phyloP scores from a whole-genome alignment of 2,797 vertebrate species.

The Threskiornis aethiopicus region DNA sequence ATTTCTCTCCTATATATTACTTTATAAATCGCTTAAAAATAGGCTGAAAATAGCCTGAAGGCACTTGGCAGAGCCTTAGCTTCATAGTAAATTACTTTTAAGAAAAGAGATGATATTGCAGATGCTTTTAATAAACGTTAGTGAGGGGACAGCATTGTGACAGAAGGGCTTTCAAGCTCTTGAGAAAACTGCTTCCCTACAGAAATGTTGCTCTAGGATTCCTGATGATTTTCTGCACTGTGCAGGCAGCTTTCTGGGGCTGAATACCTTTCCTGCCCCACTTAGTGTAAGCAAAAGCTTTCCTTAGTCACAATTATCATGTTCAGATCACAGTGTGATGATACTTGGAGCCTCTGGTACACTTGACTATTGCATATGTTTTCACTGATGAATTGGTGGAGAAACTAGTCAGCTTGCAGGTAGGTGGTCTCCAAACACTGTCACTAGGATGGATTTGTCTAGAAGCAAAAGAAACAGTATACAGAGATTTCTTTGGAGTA shows the following conservation, averaged over 20 bases:
- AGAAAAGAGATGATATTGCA: background rate
- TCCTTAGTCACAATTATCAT: background rate
- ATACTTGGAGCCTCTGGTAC: background rate
- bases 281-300: background rate
- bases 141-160: background rate
- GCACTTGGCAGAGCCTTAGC: background rate
- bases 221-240: background rate
- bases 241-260: background rate
- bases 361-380: background rate
- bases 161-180: background rate
- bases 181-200: background rate
- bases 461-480: background rate
- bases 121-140: background rate
- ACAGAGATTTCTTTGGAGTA: background rate
- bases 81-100: background rate
- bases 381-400: background rate
- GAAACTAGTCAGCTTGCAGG: background rate
- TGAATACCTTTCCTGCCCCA: background rate
- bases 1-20: background rate
- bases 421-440: background rate
- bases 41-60: background rate
- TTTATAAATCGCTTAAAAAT: background rate
- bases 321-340: fast-evolving
- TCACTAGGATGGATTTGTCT: background rate
- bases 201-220: background rate